Percentiles rank a stretch among this genome's conserved stretches.
phyloP scores from a whole-genome alignment of 1,140 invertebrate genomes.

The Camponotus pennsylvanicus region DNA sequence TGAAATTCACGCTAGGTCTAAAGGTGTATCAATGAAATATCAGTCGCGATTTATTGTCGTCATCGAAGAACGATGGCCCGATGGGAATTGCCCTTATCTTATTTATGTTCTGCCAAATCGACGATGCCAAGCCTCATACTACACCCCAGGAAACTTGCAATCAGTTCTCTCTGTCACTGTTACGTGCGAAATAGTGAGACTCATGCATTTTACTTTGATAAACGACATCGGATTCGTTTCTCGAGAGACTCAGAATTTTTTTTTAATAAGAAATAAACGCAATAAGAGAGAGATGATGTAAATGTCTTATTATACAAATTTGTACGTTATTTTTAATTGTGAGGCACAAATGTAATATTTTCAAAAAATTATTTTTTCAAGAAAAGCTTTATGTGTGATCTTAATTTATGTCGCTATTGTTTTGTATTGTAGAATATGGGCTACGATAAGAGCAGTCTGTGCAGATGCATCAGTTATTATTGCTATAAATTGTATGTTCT shows the following conservation, averaged over 20 bases:
- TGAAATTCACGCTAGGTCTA: background rate
- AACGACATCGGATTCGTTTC: background rate
- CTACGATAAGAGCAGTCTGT: too few relatives aligned
- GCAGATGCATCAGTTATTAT: too few relatives aligned
- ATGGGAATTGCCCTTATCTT: background rate
- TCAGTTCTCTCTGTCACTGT: constrained; percentile 2
- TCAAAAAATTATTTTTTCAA: background rate
- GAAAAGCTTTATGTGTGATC: background rate
- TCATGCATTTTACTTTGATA: background rate
- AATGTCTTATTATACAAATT: background rate
- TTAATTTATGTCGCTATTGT: background rate
- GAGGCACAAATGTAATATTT: background rate
- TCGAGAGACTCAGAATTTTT: background rate
- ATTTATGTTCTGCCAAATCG: constrained; percentile 44
- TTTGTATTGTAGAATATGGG: background rate
- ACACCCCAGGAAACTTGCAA: background rate
- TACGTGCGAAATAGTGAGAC: background rate
- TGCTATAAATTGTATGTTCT: too few relatives aligned
- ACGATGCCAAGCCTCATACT: background rate
- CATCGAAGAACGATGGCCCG: background rate
- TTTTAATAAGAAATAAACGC: background rate
- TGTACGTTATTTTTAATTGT: background rate
- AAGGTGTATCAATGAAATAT: constrained; percentile 13
- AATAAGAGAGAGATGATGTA: background rate
- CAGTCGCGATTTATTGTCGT: constrained; percentile 25